A percentile compares a stretch with the other conserved stretches of the same genome.
Conservation (phyloP, 2,113 vertebrate genomes). For the Microtus oregoni region DNA sequence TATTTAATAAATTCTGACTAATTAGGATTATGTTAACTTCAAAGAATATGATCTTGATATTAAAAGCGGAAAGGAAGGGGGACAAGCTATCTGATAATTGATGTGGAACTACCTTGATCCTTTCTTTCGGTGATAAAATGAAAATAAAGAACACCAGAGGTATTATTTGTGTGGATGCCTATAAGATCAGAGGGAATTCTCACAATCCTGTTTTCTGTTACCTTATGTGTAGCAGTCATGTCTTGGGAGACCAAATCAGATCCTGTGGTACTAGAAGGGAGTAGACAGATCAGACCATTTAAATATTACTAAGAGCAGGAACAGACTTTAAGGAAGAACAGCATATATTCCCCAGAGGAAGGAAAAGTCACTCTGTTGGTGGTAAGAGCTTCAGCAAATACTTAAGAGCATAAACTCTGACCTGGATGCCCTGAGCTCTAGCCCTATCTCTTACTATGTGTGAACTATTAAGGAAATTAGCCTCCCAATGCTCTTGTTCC, state of each 20-base stretch:
- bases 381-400: neutral
- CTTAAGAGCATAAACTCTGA: neutral
- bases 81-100: neutral
- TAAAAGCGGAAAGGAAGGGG: neutral
- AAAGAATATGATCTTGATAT: slow-evolving; percentile 1
- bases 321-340: neutral
- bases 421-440: neutral
- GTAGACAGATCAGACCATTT: neutral
- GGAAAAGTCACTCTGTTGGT: neutral
- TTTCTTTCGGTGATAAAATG: neutral
- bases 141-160: neutral
- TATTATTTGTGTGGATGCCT: neutral
- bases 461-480: neutral
- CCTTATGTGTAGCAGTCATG: neutral
- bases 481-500: neutral
- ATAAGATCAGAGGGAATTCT: neutral
- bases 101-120: neutral
- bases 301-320: neutral
- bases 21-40: neutral
- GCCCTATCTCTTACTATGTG: neutral
- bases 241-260: neutral
- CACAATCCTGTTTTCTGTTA: neutral
- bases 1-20: slow-evolving; percentile 43
- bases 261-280: neutral
- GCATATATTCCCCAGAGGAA: neutral